Base-by-base conservation (phyloP, 2,888 invertebrate genomes). In the Coleophora flavipennella region DNA sequence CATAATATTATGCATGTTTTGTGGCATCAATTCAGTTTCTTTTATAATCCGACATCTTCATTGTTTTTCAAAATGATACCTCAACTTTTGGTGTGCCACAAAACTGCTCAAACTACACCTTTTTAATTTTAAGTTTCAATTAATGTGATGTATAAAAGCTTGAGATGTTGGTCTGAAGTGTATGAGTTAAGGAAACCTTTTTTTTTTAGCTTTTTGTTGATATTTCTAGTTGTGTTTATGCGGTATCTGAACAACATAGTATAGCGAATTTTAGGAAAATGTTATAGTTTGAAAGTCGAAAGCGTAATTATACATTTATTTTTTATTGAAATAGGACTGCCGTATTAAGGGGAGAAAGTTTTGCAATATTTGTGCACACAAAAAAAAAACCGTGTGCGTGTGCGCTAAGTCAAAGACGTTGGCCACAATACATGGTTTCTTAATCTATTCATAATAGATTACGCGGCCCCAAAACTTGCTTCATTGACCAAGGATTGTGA, bases 61-160 rank as follows among this genome's bases (percentile, higher is more conserved):
- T 4, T 4, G 3, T 20, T 20, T 6, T 20, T 6, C 6, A 20
- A 20, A 20, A 6, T 20, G 6, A 20, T 20, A 20, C 20, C 20
- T 20, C 20, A 20, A 20, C 20, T 20, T 3, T 20, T 4, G 20
- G 20, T n/a, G 20, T 6, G 20, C 20, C 20, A 20, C 20, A 20
- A 20, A 20, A 20, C 20, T 20, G 20, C 20, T 20, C 20, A 20
- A 4, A 4, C 20, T 55, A 60, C 53, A 53, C 75, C 77, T 78
- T 74, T 56, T 59, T 61, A 56, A 63, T 65, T 49, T 75, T 79
- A 69, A 64, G 67, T 79, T 79, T 78, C 77, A 59, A 72, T 73
- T 62, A 63, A 66, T 73, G 72, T 77, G 73, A 71, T 72, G 67
- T 67, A 59, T 50, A 54, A 53, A 65, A 59, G 66, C 67, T 74